A percentile compares a stretch with the other conserved stretches of the same genome.
These are phyloP conservation scores for Hydrotaea cyrtoneurina DNA, from an alignment of 2,888 invertebrate species.

Conservation along the genomic window DNA sequence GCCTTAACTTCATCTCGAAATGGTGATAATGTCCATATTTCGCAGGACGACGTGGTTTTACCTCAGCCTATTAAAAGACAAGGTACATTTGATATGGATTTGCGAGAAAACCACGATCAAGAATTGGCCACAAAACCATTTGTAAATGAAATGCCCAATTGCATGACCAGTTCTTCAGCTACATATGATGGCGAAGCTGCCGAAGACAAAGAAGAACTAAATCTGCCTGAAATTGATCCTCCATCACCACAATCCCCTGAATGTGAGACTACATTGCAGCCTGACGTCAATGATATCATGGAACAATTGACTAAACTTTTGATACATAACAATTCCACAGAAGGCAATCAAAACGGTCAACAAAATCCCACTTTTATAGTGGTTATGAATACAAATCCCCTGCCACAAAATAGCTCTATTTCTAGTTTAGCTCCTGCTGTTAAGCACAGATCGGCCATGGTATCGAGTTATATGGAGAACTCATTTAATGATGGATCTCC, in stretches of 20 bases:
- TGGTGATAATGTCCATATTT: background rate
- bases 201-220: slow-evolving; percentile 62
- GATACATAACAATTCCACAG: slow-evolving; percentile 56
- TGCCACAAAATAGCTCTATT: slow-evolving; percentile 21
- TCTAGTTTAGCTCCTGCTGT: slow-evolving; percentile 9
- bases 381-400: slow-evolving; percentile 71
- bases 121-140: background rate
- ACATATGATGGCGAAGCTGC: slow-evolving; percentile 68
- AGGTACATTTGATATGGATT: slow-evolving; percentile 73
- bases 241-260: slow-evolving; percentile 32
- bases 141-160: slow-evolving; percentile 60
- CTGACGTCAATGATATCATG: slow-evolving; percentile 71
- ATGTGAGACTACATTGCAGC: slow-evolving; percentile 45
- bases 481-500: slow-evolving; percentile 65
- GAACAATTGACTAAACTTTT: slow-evolving; percentile 73
- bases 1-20: slow-evolving; percentile 56
- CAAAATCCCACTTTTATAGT: slow-evolving; percentile 74
- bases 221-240: slow-evolving; percentile 65
- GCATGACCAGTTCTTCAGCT: slow-evolving; percentile 68
- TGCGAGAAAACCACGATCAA: slow-evolving; percentile 56
- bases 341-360: background rate
- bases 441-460: slow-evolving; percentile 41
- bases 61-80: slow-evolving; percentile 71
- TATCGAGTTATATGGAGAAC: slow-evolving; percentile 52
- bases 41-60: background rate